A percentile compares a stretch with the other conserved stretches of the same genome.
Conservation (phyloP, 2,797 vertebrate species). For the Ibycter americanus region DNA sequence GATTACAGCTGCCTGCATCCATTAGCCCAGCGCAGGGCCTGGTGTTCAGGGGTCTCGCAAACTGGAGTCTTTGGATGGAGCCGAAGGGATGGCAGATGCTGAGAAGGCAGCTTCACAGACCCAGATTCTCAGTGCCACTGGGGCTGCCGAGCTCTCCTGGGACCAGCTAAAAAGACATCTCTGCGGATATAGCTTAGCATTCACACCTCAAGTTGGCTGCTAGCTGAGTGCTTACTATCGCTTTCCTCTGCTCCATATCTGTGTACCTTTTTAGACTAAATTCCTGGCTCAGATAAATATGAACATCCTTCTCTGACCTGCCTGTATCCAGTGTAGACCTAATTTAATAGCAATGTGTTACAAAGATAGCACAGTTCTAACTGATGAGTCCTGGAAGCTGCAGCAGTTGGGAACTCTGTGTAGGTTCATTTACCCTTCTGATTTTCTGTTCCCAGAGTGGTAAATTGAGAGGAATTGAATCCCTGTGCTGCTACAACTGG, state of each 20-base stretch:
- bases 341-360: slow-evolving; percentile 54
- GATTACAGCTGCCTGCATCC: neutral
- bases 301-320: slow-evolving; percentile 10
- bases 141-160: neutral
- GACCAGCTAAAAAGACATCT: neutral
- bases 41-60: neutral
- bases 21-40: neutral
- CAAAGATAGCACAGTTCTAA: slow-evolving; percentile 34
- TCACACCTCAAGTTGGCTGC: slow-evolving; percentile 29
- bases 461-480: neutral
- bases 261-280: slow-evolving; percentile 32
- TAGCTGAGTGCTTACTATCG: neutral
- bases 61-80: neutral
- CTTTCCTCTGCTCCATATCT: neutral
- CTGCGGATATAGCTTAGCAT: neutral
- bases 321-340: neutral
- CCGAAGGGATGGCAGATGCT: neutral
- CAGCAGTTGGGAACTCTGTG: neutral
- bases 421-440: neutral
- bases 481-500: neutral
- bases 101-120: neutral
- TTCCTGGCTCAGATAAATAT: slow-evolving; percentile 15
- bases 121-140: rapidly evolving
- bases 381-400: neutral
- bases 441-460: neutral